These are phyloP conservation scores for Meloidogyne hapla DNA, from an alignment of 1,140 invertebrate species.

Conservation along the genomic window DNA sequence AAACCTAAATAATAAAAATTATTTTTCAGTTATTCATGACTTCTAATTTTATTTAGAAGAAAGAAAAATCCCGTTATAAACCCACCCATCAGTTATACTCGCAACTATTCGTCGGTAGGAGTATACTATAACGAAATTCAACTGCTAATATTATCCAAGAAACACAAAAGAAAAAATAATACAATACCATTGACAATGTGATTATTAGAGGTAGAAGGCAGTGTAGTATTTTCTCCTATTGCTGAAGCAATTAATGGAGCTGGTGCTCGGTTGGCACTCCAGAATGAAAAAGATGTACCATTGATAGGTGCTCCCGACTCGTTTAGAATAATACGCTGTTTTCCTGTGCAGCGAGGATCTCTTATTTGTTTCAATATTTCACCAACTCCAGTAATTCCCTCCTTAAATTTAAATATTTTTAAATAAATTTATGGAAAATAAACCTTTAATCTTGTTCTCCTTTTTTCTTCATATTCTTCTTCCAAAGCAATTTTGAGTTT, in stretches of 20 bases:
- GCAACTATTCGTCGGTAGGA: no score
- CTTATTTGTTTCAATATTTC: not conserved
- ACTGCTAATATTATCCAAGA: not conserved
- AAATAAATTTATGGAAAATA: slow-evolving; percentile 16
- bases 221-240: not conserved
- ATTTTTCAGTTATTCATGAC: not conserved
- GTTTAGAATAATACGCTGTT: slow-evolving; percentile 41
- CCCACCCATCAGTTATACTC: no score
- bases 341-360: slow-evolving; percentile 5
- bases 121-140: no score
- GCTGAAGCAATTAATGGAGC: not conserved
- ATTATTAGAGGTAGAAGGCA: slow-evolving; percentile 23
- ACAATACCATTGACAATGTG: slow-evolving; percentile 22
- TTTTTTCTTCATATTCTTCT: slow-evolving; percentile 30
- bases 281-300: slow-evolving; percentile 24
- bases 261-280: not conserved
- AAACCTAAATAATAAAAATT: not conserved
- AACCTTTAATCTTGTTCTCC: slow-evolving; percentile 10
- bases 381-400: slow-evolving; percentile 32
- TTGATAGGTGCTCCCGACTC: slow-evolving; percentile 41
- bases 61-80: no score
- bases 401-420: slow-evolving; percentile 21
- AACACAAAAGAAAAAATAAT: not conserved
- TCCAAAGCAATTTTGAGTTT: slow-evolving; percentile 32
- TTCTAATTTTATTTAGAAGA: no score